Percentiles rank a stretch among this genome's conserved stretches.
Evolutionary conservation across 2,797 vertebrate species (phyloP).

Genomic region (Pseudochirops corinnae): DNA sequence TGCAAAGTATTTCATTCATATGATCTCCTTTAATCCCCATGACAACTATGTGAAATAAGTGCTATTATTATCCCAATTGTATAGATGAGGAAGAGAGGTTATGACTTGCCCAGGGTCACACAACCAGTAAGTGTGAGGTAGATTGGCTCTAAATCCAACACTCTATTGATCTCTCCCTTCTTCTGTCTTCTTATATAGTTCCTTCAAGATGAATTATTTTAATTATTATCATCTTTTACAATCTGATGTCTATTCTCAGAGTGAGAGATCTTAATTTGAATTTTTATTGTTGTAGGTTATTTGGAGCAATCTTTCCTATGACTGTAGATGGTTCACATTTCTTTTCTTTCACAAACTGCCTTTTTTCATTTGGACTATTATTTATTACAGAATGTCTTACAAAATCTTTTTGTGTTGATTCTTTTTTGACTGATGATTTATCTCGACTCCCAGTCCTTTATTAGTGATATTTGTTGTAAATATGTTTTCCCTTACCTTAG

Average conservation of each 20-base stretch:
- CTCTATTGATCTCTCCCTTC: background rate
- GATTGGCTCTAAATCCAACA: background rate
- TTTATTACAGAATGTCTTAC: background rate
- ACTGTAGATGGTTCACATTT: background rate
- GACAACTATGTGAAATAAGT: background rate
- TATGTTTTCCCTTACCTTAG: background rate
- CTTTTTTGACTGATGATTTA: background rate
- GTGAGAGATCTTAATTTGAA: background rate
- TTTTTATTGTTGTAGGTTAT: background rate
- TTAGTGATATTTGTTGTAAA: background rate
- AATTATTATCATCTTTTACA: background rate
- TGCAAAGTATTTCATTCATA: background rate
- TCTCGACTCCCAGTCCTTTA: background rate
- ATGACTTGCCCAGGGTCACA: background rate
- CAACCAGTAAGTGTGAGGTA: background rate
- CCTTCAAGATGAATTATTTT: background rate
- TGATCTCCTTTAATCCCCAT: background rate
- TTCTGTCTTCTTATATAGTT: background rate
- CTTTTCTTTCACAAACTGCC: background rate
- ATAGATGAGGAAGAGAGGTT: background rate
- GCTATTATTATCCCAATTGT: background rate
- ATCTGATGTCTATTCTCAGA: background rate
- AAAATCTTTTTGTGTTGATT: background rate
- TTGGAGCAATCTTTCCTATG: background rate
- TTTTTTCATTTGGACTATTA: background rate